These are phyloP conservation scores for Salvelinus fontinalis DNA, from an alignment of 2,113 vertebrate genomes.

Conservation along the genomic window DNA sequence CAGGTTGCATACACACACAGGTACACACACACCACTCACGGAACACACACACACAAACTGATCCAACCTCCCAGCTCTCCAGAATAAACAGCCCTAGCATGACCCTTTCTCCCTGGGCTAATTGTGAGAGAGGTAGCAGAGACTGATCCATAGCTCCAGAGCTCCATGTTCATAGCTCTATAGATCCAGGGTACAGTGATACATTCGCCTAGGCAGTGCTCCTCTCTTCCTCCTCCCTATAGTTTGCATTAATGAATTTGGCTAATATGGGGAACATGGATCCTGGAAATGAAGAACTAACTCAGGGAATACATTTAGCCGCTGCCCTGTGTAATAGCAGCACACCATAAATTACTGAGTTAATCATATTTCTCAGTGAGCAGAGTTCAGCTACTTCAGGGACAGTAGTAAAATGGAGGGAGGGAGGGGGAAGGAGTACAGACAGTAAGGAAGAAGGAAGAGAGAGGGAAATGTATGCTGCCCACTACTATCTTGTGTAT, in stretches of 20 bases:
- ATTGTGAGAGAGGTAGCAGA: background rate
- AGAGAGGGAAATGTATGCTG: background rate
- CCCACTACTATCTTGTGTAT: background rate
- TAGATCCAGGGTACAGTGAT: no score
- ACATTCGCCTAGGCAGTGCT: no score
- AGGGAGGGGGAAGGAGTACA: background rate
- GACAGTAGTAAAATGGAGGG: background rate
- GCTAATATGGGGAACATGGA: constrained; percentile 48
- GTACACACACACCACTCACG: no score
- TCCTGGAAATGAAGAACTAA: constrained; percentile 42
- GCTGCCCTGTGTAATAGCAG: no score
- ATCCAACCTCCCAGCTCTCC: background rate
- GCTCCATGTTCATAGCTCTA: no score
- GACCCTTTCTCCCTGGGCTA: background rate
- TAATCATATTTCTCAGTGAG: no score
- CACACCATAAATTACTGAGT: no score
- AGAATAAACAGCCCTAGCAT: background rate
- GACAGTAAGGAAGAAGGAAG: constrained; percentile 1
- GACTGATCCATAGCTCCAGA: no score
- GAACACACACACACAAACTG: background rate
- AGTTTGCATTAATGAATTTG: constrained; percentile 67
- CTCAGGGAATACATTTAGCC: constrained; percentile 44
- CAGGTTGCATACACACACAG: no score
- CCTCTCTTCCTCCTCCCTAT: background rate
- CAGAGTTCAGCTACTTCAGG: no score